These are phyloP conservation scores for Platycercus adscitus DNA, from an alignment of 2,113 vertebrate species.

Conservation along the genomic window DNA sequence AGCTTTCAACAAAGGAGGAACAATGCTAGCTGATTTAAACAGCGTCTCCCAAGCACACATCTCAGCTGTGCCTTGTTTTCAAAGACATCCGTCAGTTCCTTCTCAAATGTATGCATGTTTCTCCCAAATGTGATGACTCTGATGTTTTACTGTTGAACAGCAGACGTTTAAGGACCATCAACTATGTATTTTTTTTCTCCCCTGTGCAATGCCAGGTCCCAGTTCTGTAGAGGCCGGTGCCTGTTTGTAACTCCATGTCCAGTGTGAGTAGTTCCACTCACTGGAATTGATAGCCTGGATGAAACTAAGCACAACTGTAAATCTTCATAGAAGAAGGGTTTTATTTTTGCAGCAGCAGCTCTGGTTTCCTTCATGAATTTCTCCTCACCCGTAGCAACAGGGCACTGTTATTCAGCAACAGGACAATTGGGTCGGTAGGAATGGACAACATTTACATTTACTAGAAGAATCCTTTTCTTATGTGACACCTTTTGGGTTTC, in stretches of 20 bases:
- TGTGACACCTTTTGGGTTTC: background rate
- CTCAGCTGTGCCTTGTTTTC: background rate
- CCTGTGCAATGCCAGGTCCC: background rate
- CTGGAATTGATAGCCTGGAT: background rate
- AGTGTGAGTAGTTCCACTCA: background rate
- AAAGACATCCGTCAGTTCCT: background rate
- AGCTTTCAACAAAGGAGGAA: constrained; percentile 18
- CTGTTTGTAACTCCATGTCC: background rate
- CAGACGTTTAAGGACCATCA: background rate
- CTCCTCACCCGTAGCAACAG: background rate
- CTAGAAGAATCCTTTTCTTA: background rate
- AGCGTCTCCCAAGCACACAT: background rate
- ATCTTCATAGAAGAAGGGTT: background rate
- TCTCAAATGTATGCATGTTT: background rate
- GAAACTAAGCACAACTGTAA: background rate
- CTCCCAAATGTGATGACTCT: background rate
- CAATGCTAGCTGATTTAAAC: background rate
- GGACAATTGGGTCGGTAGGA: background rate
- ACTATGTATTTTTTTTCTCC: background rate
- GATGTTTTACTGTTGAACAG: background rate
- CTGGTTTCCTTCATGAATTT: background rate
- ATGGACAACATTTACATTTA: background rate
- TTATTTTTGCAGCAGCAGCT: background rate
- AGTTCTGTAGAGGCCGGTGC: background rate
- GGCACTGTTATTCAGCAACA: background rate